Conservation (phyloP, 2,888 invertebrate genomes). For the Pachydiplax longipennis region DNA sequence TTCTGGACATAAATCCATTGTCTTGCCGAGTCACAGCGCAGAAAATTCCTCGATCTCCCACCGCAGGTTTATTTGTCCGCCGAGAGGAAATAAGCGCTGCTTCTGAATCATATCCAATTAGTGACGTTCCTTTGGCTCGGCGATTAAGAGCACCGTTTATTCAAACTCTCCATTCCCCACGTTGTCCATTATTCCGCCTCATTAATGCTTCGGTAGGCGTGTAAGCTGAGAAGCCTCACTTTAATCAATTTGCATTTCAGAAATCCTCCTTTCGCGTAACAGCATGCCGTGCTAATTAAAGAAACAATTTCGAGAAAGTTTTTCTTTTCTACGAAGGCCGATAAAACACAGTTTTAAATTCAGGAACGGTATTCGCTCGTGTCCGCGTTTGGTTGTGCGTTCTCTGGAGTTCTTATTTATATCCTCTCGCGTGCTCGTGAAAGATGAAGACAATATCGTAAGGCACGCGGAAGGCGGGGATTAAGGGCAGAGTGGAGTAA, state of each 20-base stretch:
- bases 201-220: neutral
- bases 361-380: no score
- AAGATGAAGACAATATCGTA: no score
- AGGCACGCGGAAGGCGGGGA: no score
- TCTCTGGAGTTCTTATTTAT: no score
- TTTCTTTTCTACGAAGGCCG: neutral
- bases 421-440: no score
- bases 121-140: neutral
- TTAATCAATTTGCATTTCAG: neutral
- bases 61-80: no score
- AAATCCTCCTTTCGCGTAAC: neutral
- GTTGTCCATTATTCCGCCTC: neutral
- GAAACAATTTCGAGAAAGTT: neutral
- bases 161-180: neutral
- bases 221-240: neutral
- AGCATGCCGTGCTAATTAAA: neutral
- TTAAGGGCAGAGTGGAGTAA: no score
- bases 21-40: no score
- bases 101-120: neutral
- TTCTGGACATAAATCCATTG: no score
- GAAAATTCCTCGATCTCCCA: no score
- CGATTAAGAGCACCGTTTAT: neutral
- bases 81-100: neutral
- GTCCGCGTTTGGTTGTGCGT: no score
- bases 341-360: no score